These are phyloP conservation scores for Coelopa frigida DNA, from an alignment of 1,140 invertebrate genomes.

Conservation along the genomic window DNA sequence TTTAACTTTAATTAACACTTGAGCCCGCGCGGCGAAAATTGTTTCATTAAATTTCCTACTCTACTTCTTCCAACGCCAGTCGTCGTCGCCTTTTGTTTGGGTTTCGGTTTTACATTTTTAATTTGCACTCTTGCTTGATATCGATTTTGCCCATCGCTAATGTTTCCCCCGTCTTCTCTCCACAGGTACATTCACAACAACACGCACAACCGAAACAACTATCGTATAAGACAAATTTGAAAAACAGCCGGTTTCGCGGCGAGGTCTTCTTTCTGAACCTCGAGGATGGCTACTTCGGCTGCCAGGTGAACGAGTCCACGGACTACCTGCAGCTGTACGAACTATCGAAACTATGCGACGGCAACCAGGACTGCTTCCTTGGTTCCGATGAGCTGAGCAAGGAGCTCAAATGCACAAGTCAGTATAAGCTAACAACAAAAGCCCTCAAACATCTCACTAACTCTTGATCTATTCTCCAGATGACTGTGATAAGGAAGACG, in stretches of 20 bases:
- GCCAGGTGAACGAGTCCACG: constrained; percentile 92
- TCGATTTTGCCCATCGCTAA: too few species aligned
- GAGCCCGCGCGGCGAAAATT: too few species aligned
- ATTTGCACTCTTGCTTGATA: too few species aligned
- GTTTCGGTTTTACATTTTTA: too few species aligned
- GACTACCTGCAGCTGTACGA: constrained; percentile 91
- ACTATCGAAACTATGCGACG: constrained; percentile 89
- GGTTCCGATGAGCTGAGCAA: constrained; percentile 83
- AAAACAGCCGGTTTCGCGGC: constrained; percentile 63
- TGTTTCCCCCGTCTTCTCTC: constrained; percentile 22
- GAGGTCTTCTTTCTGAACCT: constrained; percentile 95
- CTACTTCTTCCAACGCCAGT: too few species aligned
- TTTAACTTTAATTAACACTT: too few species aligned
- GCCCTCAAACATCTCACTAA: not conserved
- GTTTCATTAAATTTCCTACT: too few species aligned
- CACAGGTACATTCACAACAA: constrained; percentile 65
- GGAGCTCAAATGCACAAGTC: constrained; percentile 90
- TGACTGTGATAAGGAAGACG: constrained; percentile 83
- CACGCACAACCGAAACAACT: constrained; percentile 39
- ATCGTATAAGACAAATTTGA: constrained; percentile 29
- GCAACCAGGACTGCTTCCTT: constrained; percentile 78
- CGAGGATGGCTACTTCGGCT: constrained; percentile 94
- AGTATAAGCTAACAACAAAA: constrained; percentile 37
- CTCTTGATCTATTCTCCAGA: constrained; percentile 65
- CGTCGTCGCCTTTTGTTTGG: too few species aligned